Evolutionary conservation across 2,113 vertebrate species (phyloP).

Genomic region (Brachirus orientalis): DNA sequence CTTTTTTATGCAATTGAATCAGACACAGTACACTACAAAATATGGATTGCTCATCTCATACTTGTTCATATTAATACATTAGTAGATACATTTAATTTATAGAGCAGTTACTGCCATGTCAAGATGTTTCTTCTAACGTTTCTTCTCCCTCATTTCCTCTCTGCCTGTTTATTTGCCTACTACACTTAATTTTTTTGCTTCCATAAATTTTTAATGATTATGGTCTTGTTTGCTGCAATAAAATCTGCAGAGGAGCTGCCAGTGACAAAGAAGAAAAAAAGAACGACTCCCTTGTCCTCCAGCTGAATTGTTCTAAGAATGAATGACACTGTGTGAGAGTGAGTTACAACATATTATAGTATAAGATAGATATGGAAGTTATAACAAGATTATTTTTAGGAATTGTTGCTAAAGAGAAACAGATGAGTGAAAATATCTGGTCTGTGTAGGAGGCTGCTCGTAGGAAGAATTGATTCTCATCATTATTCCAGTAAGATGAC

Average conservation of each 20-base stretch:
- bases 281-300: neutral
- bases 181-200: slow-evolving; percentile 23
- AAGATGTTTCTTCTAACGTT: too few relatives aligned
- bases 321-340: neutral
- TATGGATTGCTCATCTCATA: neutral
- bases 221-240: slow-evolving; percentile 15
- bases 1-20: too few relatives aligned
- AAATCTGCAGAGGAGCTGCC: slow-evolving; percentile 3
- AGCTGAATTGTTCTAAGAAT: too few relatives aligned
- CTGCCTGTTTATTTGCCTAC: slow-evolving; percentile 1
- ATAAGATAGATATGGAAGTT: neutral
- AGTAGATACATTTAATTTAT: too few relatives aligned
- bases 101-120: too few relatives aligned
- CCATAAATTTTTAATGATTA: slow-evolving; percentile 43
- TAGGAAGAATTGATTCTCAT: too few relatives aligned
- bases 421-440: slow-evolving; percentile 4
- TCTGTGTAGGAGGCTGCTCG: too few relatives aligned
- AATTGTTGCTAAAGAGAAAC: slow-evolving; percentile 4
- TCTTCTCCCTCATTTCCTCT: too few relatives aligned
- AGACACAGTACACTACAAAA: too few relatives aligned
- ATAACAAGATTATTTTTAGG: too few relatives aligned
- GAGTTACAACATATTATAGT: neutral
- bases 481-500: neutral
- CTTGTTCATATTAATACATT: too few relatives aligned
- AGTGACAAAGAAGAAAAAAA: slow-evolving; percentile 8